A percentile compares a stretch with the other conserved stretches of the same genome.
Conservation (phyloP, 2,797 vertebrate species). For the Channallabes apus region DNA sequence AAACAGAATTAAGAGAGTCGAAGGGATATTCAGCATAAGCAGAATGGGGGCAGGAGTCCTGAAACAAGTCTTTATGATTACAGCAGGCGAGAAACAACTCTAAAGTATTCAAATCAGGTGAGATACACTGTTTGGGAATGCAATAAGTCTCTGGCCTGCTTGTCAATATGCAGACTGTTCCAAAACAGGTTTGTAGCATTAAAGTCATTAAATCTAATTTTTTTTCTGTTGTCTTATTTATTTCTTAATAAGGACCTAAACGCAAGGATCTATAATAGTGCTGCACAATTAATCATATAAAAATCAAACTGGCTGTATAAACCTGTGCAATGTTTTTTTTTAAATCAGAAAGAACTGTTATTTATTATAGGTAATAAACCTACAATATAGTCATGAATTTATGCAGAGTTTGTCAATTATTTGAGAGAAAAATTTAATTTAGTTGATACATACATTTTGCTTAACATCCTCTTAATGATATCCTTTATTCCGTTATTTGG, state of each 20-base stretch:
- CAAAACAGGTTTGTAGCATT: neutral
- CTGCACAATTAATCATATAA: no score
- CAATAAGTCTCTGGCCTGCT: neutral
- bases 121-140: neutral
- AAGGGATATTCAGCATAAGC: neutral
- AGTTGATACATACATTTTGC: no score
- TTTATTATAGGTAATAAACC: no score
- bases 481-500: no score
- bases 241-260: neutral
- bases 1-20: neutral
- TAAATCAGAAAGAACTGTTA: no score
- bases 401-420: no score
- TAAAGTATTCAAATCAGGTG: neutral
- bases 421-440: no score
- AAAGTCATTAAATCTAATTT: neutral
- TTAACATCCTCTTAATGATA: no score
- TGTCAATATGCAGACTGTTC: neutral
- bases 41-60: neutral
- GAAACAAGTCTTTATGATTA: neutral
- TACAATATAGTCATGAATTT: no score
- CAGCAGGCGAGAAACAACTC: neutral
- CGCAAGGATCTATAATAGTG: neutral
- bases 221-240: neutral
- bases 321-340: no score
- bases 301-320: no score